Evolutionary conservation across 2,113 vertebrate species (phyloP).

Genomic region (Rhombomys opimus): DNA sequence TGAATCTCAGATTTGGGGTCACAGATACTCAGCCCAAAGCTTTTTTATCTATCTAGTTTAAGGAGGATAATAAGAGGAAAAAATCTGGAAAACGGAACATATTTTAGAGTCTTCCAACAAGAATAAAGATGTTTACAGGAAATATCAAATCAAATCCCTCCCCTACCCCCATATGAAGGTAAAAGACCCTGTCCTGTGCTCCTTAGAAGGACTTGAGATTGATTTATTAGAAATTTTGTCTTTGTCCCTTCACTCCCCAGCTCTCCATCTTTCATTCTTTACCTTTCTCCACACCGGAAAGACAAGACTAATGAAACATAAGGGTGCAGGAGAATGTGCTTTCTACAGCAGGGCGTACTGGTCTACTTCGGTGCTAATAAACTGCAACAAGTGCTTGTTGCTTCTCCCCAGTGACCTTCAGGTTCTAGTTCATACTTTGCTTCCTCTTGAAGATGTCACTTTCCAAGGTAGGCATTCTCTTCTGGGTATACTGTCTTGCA

Average conservation of each 20-base stretch:
- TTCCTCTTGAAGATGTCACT: neutral
- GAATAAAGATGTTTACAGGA: neutral
- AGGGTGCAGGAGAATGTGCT: neutral
- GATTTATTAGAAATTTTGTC: neutral
- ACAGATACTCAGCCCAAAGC: neutral
- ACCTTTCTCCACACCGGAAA: neutral
- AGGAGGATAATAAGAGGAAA: neutral
- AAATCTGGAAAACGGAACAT: neutral
- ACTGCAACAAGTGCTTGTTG: neutral
- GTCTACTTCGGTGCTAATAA: neutral
- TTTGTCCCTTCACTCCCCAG: neutral
- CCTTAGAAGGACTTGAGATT: neutral
- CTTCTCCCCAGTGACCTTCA: neutral
- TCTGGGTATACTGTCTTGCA: neutral
- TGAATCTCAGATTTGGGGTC: neutral
- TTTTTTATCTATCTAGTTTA: neutral
- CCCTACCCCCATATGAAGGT: neutral
- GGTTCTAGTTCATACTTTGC: neutral
- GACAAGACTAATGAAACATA: neutral
- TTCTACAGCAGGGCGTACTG: neutral
- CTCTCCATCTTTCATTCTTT: neutral
- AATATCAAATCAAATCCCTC: neutral
- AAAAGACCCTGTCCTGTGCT: neutral
- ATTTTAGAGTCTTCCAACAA: constrained; percentile 32
- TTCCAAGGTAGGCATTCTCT: neutral